These are phyloP conservation scores for Arge pagana DNA, from an alignment of 2,888 invertebrate species.

Conservation along the genomic window DNA sequence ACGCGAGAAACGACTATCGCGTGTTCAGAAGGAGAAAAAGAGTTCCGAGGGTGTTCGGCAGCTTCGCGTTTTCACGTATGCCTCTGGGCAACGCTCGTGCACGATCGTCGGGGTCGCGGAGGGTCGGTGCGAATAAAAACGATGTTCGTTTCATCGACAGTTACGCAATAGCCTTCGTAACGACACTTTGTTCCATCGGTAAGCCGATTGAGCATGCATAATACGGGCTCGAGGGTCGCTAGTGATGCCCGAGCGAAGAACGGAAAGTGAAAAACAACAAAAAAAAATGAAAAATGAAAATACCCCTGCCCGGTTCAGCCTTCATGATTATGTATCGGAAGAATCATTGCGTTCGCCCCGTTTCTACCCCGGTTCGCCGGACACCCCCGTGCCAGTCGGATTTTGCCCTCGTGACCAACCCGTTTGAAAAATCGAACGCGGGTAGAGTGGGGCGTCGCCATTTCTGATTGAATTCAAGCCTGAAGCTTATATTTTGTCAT, in stretches of 20 bases:
- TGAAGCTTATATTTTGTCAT: constrained; percentile 54
- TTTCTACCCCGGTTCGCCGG: constrained; percentile 21
- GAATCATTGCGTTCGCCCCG: background rate
- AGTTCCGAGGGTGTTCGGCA: too few relatives aligned
- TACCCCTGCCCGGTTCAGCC: too few relatives aligned
- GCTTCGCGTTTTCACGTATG: too few relatives aligned
- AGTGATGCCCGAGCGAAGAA: background rate
- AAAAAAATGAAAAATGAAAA: background rate
- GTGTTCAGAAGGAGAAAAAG: too few relatives aligned
- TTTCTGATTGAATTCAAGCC: constrained; percentile 57
- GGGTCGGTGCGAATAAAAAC: too few relatives aligned
- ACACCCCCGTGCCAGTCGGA: constrained; percentile 10
- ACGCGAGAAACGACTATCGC: too few relatives aligned
- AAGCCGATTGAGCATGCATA: constrained; percentile 7
- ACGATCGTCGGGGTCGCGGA: too few relatives aligned
- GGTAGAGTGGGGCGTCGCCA: constrained; percentile 47
- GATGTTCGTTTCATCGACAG: background rate
- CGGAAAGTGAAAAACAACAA: background rate
- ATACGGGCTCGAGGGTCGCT: background rate
- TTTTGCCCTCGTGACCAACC: constrained; percentile 16
- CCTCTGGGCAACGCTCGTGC: too few relatives aligned
- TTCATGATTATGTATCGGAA: constrained; percentile 21
- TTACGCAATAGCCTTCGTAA: constrained; percentile 3
- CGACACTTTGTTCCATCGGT: constrained; percentile 14
- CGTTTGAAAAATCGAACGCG: constrained; percentile 39